These are phyloP conservation scores for Microcebus lehilahytsara DNA, from an alignment of 2,113 vertebrate genomes.

Conservation along the genomic window DNA sequence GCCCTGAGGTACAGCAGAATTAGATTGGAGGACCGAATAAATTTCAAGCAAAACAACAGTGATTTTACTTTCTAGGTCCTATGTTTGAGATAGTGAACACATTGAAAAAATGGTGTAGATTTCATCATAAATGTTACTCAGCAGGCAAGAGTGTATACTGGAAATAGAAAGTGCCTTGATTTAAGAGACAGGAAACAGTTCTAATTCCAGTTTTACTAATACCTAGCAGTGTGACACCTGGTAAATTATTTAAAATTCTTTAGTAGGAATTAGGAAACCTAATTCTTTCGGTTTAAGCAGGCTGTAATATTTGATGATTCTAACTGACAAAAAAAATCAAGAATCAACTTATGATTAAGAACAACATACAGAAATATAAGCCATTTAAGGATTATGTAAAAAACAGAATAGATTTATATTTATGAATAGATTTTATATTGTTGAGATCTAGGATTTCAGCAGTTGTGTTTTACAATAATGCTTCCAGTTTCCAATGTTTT, in stretches of 20 bases:
- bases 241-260: neutral
- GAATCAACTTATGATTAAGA: neutral
- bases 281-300: no score
- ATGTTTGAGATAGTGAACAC: neutral
- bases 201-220: neutral
- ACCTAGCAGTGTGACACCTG: neutral
- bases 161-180: neutral
- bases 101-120: no score
- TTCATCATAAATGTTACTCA: neutral
- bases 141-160: neutral
- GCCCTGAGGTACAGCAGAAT: neutral
- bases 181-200: neutral
- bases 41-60: neutral
- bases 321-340: neutral
- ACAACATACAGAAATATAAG: neutral
- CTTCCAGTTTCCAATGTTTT: neutral
- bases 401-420: neutral
- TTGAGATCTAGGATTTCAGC: neutral
- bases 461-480: neutral
- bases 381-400: neutral
- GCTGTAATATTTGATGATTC: neutral
- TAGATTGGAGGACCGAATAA: neutral
- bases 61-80: neutral
- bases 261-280: neutral
- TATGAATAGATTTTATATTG: neutral